Percentiles rank a stretch among this genome's conserved stretches.
These are phyloP conservation scores for Dynastes grantii DNA, from an alignment of 2,888 invertebrate species.

Conservation along the genomic window DNA sequence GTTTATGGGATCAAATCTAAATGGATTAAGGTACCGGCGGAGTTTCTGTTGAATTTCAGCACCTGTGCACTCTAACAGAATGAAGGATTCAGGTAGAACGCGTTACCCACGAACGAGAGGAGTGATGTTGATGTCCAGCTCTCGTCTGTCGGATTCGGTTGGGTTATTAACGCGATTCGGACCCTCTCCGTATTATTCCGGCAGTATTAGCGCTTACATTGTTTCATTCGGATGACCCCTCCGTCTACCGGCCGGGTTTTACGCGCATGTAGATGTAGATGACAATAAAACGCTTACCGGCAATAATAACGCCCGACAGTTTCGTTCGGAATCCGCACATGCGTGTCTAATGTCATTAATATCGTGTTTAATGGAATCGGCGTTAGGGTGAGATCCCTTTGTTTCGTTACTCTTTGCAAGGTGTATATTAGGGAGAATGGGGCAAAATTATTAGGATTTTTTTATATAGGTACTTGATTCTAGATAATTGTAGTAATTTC, in stretches of 20 bases:
- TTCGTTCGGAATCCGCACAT: constrained; percentile 1
- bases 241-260: background rate
- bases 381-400: background rate
- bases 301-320: constrained; percentile 17
- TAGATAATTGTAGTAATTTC: too few relatives aligned
- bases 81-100: background rate
- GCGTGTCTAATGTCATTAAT: constrained; percentile 24
- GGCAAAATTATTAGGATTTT: too few relatives aligned
- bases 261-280: background rate
- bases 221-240: background rate
- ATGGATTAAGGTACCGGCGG: constrained; percentile 1
- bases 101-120: background rate
- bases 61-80: background rate
- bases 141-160: background rate
- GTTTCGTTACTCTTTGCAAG: background rate
- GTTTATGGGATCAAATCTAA: constrained; percentile 9
- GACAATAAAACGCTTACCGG: constrained; percentile 24
- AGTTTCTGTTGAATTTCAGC: background rate
- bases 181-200: background rate
- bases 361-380: constrained; percentile 25
- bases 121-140: background rate
- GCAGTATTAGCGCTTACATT: background rate
- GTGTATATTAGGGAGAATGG: too few relatives aligned
- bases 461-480: too few relatives aligned
- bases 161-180: background rate